phyloP scores from a whole-genome alignment of 92 coral and sea anemone species.

The Bergia sp. region DNA sequence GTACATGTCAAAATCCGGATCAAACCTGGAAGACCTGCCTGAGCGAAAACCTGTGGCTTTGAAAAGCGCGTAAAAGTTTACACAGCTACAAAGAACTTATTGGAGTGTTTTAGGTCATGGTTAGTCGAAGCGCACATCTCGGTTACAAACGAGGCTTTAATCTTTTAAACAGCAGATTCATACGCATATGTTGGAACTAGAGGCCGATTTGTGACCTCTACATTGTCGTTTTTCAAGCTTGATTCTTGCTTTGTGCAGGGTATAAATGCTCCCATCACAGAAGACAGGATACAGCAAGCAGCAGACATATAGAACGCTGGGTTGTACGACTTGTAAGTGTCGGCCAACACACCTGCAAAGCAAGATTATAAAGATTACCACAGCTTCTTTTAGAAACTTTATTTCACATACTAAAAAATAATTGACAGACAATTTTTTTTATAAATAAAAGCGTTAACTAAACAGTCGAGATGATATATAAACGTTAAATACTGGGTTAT shows the following conservation, averaged over 20 bases:
- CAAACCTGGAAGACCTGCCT: no score
- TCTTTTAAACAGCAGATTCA: background rate
- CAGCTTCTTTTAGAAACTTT: background rate
- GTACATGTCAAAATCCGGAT: no score
- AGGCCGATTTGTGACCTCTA: background rate
- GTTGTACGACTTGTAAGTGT: background rate
- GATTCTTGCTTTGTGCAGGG: background rate
- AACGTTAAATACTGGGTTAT: no score
- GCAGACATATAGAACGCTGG: background rate
- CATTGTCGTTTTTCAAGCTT: background rate
- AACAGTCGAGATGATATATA: no score
- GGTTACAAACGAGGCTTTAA: background rate
- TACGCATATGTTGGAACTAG: background rate
- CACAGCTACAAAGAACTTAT: no score
- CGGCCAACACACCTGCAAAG: background rate
- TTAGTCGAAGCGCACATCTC: no score
- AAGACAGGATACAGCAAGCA: background rate
- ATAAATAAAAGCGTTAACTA: no score
- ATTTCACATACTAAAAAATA: no score
- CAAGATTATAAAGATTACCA: background rate
- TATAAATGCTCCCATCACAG: background rate
- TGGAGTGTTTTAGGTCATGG: no score
- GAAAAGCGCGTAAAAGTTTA: no score
- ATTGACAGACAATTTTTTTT: no score
- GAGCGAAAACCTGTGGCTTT: no score